Percentiles rank a stretch among this genome's conserved stretches.
These are phyloP conservation scores for Hetaerina americana DNA, from an alignment of 1,140 invertebrate species.

Conservation along the genomic window DNA sequence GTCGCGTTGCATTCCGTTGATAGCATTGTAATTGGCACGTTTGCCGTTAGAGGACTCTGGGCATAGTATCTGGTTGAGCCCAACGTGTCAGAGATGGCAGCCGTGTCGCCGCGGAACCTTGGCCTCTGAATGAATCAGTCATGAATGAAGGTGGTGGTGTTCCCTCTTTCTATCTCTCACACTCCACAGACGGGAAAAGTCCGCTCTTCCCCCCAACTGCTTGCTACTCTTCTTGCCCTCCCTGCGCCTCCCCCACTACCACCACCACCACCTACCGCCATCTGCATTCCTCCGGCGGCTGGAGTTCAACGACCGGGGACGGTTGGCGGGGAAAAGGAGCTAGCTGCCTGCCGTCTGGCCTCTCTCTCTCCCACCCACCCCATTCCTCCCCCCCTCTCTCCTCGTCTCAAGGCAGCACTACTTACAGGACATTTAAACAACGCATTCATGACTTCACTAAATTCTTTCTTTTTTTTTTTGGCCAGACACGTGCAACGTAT, in stretches of 20 bases:
- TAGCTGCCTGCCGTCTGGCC: constrained; percentile 13
- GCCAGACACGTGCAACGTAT: too few species aligned
- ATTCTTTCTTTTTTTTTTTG: too few species aligned
- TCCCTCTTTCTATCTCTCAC: constrained; percentile 13
- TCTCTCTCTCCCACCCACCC: constrained; percentile 6
- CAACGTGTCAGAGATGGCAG: not conserved
- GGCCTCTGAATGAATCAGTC: constrained; percentile 13
- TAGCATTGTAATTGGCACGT: too few species aligned
- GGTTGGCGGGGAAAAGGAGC: constrained; percentile 28
- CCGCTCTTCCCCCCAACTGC: constrained; percentile 15
- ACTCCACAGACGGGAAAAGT: constrained; percentile 2
- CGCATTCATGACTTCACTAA: not conserved
- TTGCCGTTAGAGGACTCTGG: too few species aligned
- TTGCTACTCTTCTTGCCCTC: constrained; percentile 17
- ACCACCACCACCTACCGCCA: constrained; percentile 21
- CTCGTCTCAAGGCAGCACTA: constrained; percentile 9
- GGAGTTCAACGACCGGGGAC: constrained; percentile 29
- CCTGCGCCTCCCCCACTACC: constrained; percentile 23
- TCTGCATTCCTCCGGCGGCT: constrained; percentile 24
- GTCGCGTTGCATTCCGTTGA: too few species aligned
- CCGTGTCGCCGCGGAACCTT: constrained; percentile 14
- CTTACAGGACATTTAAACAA: constrained; percentile 3
- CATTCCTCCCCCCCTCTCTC: constrained; percentile 13
- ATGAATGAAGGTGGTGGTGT: constrained; percentile 2
- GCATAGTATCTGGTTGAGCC: not conserved